Base-by-base conservation (phyloP, 2,888 invertebrate species). In the Oscheius sp. region DNA sequence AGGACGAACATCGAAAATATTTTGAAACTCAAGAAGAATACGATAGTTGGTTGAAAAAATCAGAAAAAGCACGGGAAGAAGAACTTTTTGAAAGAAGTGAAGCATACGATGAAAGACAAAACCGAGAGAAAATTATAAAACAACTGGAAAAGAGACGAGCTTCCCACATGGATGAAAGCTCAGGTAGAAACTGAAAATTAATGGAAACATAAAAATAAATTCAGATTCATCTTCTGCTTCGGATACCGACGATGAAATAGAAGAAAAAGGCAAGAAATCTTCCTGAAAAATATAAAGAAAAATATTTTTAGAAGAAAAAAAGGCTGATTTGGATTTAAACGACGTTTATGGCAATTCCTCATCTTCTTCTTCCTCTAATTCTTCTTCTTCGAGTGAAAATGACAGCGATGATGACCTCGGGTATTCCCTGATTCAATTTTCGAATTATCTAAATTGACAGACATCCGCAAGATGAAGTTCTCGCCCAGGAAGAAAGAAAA, bases 381-480 rank as follows among this genome's bases (percentile, higher is more conserved):
- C 9, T 12, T 16, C n/a, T 18, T 53, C 53, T 35, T 35, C 21
- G 12, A 21, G 21, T 23, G 23, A 53, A 12, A 53, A 21, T 25
- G 21, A 9, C 25, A 16, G 21, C n/a, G 53, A 53, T 2, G 21
- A 2, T 9, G 18, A 12, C n/a, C n/a, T n/a, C n/a, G n/a, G n/a
- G n/a, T n/a, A n/a, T n/a, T n/a, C n/a, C n/a, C n/a, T 5, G 21
- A 18, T 5, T 6, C 55, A 5, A 5, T 21, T 7, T 6, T n/a
- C 13, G 55, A 55, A 21, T 13, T 5, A 23, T 6, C 3, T 55
- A 13, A 21, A 23, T 21, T 55, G 21, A 55, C 13, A 23, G 7
- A n/a, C n/a, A 3, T 55, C 23, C 21, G 6, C 21, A 55, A 13
- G 55, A 55, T 21, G 94, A 94, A 63, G 95, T 45, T n/a, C n/a